Conservation (phyloP, 2,797 vertebrate genomes). For the Rhinatrema bivittatum region DNA sequence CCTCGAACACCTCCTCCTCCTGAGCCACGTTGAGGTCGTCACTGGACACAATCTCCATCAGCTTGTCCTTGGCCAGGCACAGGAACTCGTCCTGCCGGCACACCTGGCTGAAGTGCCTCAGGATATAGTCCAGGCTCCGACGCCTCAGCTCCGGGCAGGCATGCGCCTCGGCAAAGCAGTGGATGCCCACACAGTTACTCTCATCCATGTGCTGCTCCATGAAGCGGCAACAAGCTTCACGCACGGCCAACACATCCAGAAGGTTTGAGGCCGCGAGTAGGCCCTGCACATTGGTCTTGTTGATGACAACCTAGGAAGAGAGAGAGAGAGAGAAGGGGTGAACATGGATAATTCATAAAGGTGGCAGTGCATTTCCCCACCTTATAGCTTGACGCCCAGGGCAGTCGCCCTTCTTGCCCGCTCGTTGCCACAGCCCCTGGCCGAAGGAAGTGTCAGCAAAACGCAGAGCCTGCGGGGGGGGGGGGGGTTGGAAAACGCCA, state of each 20-base stretch:
- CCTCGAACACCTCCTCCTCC: constrained; percentile 70
- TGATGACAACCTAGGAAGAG: constrained; percentile 70
- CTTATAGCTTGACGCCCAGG: too few species aligned
- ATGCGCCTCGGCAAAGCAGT: constrained; percentile 73
- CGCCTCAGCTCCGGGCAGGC: constrained; percentile 63
- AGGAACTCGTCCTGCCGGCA: constrained; percentile 68
- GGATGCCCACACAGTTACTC: constrained; percentile 72
- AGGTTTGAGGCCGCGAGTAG: constrained; percentile 69
- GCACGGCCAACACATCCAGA: constrained; percentile 67
- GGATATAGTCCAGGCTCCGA: constrained; percentile 68
- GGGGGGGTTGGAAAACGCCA: too few species aligned
- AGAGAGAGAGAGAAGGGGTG: too few species aligned
- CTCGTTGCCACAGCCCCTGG: too few species aligned
- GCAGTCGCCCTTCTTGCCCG: too few species aligned
- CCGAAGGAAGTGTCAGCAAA: too few species aligned
- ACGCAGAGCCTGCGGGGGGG: too few species aligned
- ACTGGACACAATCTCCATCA: constrained; percentile 64
- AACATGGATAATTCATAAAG: too few species aligned
- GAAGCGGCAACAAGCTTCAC: constrained; percentile 67
- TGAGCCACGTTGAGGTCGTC: constrained; percentile 60
- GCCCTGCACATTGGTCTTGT: constrained; percentile 69
- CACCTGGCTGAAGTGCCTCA: constrained; percentile 61
- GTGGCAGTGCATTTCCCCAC: too few species aligned
- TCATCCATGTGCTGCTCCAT: constrained; percentile 75
- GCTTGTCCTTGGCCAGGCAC: constrained; percentile 66